Evolutionary conservation across 2,113 vertebrate genomes (phyloP), one percentile per base, ranked within the genome.

Genomic region (Phrynosoma blainvillii): DNA sequence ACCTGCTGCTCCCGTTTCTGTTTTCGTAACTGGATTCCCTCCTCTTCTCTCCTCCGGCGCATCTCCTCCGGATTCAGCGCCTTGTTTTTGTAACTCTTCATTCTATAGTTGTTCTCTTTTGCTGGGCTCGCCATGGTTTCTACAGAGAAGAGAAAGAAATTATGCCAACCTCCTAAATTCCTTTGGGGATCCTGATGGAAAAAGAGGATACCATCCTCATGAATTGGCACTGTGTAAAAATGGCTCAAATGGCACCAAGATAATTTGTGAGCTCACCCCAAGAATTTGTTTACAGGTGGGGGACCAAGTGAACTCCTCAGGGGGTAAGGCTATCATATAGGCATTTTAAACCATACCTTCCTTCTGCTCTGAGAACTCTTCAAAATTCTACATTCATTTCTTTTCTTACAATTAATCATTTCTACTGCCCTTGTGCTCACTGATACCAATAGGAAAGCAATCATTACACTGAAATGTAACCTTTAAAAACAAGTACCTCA

Each of bases 61-160:
- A 99, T 99, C 92, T 99, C 99, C 78, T 99, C 98, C 1, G 98
- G 97, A 56, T 99, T 99, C 62, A 99, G 97, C 47, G 99, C 99
- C 96, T 99, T 99, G 97, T 99, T 99, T 97, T 99, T 99, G 95
- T 99, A 99, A 89, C 98, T 98, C 96, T 99, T 99, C 99, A 99
- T 99, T 96, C 99, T 97, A 92, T 97, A 99, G 96, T 98, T 99
- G 97, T 98, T 99, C 91, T 99, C 96, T 97, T 99, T 93, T 68
- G 97, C 96, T 81, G 98, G 98, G 96, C 98, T 99, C 77, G 98
- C 97, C 97, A 98, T 98, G 89, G 98, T 98, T 92, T 99, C 99
- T 99, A 32, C 42, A n/a, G 80, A 86, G 30, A 21, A n/a, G 89
- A 84, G 79, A 66, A 70, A 23, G 89, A 52, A 40, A 52, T 21